Evolutionary conservation across 2,113 vertebrate species (phyloP), one percentile per base, ranked within the genome.

Genomic region (Ranitomeya imitator): DNA sequence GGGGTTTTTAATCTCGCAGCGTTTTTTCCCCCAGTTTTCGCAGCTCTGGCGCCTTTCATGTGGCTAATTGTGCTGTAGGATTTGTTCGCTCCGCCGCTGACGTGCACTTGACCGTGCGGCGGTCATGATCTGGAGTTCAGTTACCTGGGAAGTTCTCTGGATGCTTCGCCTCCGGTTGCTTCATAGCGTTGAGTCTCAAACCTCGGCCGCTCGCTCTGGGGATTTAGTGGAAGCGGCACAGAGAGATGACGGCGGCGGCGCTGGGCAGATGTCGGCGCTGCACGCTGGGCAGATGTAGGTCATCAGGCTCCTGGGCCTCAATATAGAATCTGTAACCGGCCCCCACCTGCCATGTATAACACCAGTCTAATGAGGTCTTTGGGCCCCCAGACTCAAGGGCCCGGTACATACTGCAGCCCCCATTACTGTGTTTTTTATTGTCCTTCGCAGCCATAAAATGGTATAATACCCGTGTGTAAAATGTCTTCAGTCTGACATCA

Each of bases 111-210:
- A 80, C 57, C 60, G 31, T 51, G 14, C 37, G 21, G 60, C 19
- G n/a, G 80, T 61, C 37, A 83, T 51, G 54, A 65, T 63, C 60
- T 7, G 11, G 19, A 83, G 80, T 83, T 63, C 80, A 63, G 26
- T 83, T 83, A 83, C 80, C 80, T 83, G 59, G 57, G 79, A 63
- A 61, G 79, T 63, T 61, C 31, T n/a, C 51, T 37, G 23, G 26
- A 16, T 37, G 57, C 26, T 61, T 52, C n/a, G 26, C 69, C 69
- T 79, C 57, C 23, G 59, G 23, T 79, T 82, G 59, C 79, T 19
- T 82, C 59, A 82, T 63, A 6, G 23, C 14, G 3, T 18, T 65
- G 80, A 83, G 11, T 55, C 6, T 14, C 65, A 69, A 4, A 26
- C n/a, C n/a, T 45, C 37, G 9, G 16, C 45, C 31, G 15, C 37